Evolutionary conservation across 1,140 invertebrate species (phyloP).

Genomic region (Ladona fulva): DNA sequence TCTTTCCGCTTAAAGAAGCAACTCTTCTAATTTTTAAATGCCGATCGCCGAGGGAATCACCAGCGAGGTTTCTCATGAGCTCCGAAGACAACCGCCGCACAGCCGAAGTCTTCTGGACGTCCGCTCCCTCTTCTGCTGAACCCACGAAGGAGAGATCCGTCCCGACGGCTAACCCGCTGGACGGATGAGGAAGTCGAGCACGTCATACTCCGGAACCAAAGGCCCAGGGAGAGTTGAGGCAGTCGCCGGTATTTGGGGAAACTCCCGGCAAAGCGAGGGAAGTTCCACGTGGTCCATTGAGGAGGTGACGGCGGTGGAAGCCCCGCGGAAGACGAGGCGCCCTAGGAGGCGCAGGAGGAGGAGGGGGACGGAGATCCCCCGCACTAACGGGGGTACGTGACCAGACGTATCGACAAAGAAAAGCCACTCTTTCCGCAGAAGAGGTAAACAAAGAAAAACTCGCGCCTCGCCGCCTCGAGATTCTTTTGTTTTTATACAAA

Average conservation of each 20-base stretch:
- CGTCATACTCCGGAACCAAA: background rate
- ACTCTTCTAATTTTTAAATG: no score
- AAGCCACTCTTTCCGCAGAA: no score
- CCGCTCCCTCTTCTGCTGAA: no score
- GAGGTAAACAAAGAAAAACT: no score
- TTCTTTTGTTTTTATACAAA: no score
- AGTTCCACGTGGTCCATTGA: background rate
- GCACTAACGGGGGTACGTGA: constrained; percentile 12
- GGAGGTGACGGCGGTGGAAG: background rate
- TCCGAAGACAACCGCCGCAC: no score
- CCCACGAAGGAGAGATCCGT: background rate
- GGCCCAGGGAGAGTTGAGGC: background rate
- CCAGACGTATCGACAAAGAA: background rate
- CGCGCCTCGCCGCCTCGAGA: no score
- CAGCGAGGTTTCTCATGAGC: no score
- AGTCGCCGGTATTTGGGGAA: background rate
- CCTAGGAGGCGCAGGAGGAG: constrained; percentile 9
- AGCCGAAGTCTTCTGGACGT: no score
- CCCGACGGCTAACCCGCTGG: background rate
- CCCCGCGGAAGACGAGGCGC: constrained; percentile 15
- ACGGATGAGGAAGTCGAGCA: background rate
- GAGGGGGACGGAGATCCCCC: constrained; percentile 16
- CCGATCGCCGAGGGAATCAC: no score
- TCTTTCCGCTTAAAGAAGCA: no score
- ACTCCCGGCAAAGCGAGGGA: background rate